Conservation (phyloP, 2,797 vertebrate genomes). For the Darevskia nairensis region DNA sequence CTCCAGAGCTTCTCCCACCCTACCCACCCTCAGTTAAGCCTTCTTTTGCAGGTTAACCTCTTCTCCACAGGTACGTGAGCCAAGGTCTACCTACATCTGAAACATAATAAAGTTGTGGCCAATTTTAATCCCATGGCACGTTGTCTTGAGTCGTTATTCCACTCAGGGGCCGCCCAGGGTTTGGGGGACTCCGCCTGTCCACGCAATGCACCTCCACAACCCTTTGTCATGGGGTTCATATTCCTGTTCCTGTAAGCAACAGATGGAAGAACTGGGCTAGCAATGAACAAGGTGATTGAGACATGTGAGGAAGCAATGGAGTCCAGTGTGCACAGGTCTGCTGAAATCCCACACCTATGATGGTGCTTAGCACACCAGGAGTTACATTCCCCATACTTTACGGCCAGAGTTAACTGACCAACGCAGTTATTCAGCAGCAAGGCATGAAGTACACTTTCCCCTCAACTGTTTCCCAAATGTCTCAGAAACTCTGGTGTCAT, state of each 20-base stretch:
- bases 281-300: background rate
- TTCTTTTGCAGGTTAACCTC: too few species aligned
- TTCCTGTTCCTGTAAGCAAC: background rate
- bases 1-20: too few species aligned
- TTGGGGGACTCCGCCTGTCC: too few species aligned
- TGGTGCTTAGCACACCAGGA: conserved; percentile 22
- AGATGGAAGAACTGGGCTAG: background rate
- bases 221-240: background rate
- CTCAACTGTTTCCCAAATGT: background rate
- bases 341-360: conserved; percentile 4
- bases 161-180: too few species aligned
- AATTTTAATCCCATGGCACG: too few species aligned
- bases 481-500: background rate
- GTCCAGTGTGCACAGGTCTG: background rate
- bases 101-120: too few species aligned
- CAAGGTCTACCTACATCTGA: too few species aligned
- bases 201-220: too few species aligned
- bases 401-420: conserved; percentile 33
- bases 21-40: too few species aligned
- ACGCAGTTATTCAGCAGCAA: background rate
- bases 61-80: too few species aligned
- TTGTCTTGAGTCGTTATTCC: too few species aligned
- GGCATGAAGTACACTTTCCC: conserved; percentile 19
- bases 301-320: background rate
- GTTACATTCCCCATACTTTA: conserved; percentile 21